phyloP scores from a whole-genome alignment of 2,888 invertebrate species.

The Lasioglossum lativentre region DNA sequence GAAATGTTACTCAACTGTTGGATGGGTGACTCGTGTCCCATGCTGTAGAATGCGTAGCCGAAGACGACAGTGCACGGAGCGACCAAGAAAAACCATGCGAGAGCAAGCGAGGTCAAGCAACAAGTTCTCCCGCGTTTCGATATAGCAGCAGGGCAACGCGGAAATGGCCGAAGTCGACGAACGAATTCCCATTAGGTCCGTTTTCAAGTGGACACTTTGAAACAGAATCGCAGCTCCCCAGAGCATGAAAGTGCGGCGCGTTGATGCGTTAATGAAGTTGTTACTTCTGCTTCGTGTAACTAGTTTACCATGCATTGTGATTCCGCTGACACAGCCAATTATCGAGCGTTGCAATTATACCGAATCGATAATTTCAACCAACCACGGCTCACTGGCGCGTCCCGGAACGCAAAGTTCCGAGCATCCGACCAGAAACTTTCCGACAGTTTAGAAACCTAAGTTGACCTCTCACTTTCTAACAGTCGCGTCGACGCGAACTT shows the following conservation, averaged over 20 bases:
- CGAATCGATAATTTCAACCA: constrained; percentile 65
- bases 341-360: constrained; percentile 65
- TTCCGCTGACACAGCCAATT: constrained; percentile 63
- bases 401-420: constrained; percentile 40
- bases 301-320: constrained; percentile 63
- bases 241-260: constrained; percentile 49
- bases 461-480: constrained; percentile 39
- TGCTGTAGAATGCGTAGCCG: neutral
- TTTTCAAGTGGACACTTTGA: constrained; percentile 13
- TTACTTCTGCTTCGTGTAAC: constrained; percentile 68
- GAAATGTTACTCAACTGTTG: no score
- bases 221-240: neutral
- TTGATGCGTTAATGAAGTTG: constrained; percentile 69
- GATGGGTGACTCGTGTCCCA: no score
- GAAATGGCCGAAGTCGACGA: neutral
- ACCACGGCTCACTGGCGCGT: constrained; percentile 31
- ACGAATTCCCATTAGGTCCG: neutral
- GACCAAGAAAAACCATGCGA: neutral
- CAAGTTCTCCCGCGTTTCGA: neutral
- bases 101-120: neutral
- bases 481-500: constrained; percentile 36
- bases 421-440: constrained; percentile 32
- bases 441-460: constrained; percentile 21
- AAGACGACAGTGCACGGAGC: neutral
- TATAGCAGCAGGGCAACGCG: neutral